phyloP scores from a whole-genome alignment of 30 jellyfish, hydroid and myxozoan genomes.

The Aurelia sp. region DNA sequence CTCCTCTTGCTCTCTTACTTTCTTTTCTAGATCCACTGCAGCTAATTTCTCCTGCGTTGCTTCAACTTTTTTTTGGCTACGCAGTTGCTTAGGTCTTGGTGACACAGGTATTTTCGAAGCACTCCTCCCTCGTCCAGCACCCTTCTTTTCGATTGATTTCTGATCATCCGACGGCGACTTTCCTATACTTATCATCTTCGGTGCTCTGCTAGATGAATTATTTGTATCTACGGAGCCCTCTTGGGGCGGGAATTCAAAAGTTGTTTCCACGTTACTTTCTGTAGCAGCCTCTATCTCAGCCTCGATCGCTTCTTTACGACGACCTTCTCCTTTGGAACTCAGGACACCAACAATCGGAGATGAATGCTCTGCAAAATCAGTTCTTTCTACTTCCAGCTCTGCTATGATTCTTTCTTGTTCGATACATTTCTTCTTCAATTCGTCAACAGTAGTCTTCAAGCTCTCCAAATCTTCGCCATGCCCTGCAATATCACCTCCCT shows the following conservation, averaged over 20 bases:
- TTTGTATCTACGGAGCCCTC: neutral
- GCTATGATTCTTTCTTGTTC: constrained; percentile 8
- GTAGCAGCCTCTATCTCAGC: constrained; percentile 37
- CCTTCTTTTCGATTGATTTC: neutral
- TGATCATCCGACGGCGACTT: neutral
- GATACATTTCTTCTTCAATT: constrained; percentile 1
- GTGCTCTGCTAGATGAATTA: constrained; percentile 32
- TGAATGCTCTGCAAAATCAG: neutral
- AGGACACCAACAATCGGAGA: neutral
- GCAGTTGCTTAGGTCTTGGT: constrained; percentile 31
- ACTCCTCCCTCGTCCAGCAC: constrained; percentile 13
- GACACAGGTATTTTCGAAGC: constrained; percentile 58
- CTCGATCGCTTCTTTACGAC: constrained; percentile 6
- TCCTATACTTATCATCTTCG: constrained; percentile 29
- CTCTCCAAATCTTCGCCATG: constrained; percentile 27
- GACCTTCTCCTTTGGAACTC: constrained; percentile 4
- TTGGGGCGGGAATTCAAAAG: neutral
- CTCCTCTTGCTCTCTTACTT: constrained; percentile 60
- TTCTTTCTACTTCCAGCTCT: neutral
- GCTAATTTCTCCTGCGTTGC: neutral
- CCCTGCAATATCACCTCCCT: neutral
- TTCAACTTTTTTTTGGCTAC: neutral
- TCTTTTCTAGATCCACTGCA: constrained; percentile 23
- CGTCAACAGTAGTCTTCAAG: constrained; percentile 6
- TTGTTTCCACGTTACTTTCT: constrained; percentile 32